A percentile compares a stretch with the other conserved stretches of the same genome.
These are phyloP conservation scores for Pandemis corylana DNA, from an alignment of 2,888 invertebrate genomes.

Conservation along the genomic window DNA sequence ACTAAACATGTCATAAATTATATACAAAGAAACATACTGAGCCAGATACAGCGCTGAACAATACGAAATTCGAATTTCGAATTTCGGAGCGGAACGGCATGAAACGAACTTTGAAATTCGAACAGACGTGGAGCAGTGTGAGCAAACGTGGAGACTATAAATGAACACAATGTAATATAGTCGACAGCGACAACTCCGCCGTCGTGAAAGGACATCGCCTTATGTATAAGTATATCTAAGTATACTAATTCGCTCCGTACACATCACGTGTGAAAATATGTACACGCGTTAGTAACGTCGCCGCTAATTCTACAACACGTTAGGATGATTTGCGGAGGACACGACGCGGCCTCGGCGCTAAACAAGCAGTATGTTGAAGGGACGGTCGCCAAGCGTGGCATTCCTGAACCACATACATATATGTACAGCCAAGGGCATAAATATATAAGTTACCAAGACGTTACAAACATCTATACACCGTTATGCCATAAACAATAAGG, in stretches of 20 bases:
- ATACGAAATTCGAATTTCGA: too few species aligned
- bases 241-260: neutral
- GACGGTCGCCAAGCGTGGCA: neutral
- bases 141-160: neutral
- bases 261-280: constrained; percentile 9
- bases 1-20: too few species aligned
- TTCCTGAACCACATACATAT: neutral
- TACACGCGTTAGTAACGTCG: neutral
- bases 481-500: too few species aligned
- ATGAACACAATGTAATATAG: too few species aligned
- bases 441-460: too few species aligned
- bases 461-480: too few species aligned
- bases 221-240: neutral
- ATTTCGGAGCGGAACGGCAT: too few species aligned
- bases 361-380: neutral
- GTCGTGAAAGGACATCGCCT: constrained; percentile 10
- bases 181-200: neutral
- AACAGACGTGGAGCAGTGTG: too few species aligned
- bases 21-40: too few species aligned
- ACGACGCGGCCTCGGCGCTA: neutral
- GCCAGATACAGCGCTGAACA: too few species aligned
- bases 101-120: too few species aligned
- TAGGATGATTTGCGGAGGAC: constrained; percentile 2
- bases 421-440: too few species aligned
- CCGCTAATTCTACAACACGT: neutral